Conservation (phyloP, 2,797 vertebrate genomes). For the Choloepus didactylus region DNA sequence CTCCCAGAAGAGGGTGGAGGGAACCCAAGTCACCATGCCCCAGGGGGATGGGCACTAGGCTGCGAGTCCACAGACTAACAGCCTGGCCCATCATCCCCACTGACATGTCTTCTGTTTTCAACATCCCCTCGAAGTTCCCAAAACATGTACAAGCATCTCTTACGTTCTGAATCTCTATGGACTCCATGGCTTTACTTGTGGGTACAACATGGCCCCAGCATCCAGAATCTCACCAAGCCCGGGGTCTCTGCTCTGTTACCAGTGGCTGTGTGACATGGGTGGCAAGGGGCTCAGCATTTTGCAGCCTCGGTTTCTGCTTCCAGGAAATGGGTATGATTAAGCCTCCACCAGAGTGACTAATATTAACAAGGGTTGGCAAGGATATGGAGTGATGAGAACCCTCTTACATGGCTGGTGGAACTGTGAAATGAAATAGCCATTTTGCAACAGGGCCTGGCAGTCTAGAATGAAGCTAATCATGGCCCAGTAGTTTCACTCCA, state of each 20-base stretch:
- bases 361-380: background rate
- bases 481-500: background rate
- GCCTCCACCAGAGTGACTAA: background rate
- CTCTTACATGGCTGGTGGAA: background rate
- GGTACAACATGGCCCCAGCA: background rate
- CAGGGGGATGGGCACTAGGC: background rate
- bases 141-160: background rate
- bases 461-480: background rate
- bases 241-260: background rate
- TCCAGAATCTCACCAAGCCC: background rate
- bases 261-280: background rate
- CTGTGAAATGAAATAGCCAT: background rate
- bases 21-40: background rate
- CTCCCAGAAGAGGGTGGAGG: slow-evolving; percentile 36
- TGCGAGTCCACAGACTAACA: background rate
- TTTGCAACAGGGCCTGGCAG: background rate
- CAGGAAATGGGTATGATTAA: background rate
- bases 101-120: background rate
- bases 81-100: background rate
- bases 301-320: background rate
- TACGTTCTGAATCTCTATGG: background rate
- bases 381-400: background rate
- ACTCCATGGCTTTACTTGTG: background rate
- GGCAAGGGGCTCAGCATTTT: background rate
- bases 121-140: background rate